A percentile compares a stretch with the other conserved stretches of the same genome.
phyloP scores from a whole-genome alignment of 2,888 invertebrate species.

The Himalopsyche japonica region DNA sequence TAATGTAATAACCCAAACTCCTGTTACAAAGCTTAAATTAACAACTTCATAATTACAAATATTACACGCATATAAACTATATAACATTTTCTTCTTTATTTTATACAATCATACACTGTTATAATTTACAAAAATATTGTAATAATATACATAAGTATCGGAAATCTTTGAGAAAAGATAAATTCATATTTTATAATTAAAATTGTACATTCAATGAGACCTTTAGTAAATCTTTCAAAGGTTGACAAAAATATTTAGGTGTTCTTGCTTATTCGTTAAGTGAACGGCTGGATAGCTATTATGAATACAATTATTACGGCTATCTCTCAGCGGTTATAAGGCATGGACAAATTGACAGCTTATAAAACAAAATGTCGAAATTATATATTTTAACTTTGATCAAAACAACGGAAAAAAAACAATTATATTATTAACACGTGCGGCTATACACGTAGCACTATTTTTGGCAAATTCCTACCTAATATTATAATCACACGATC shows the following conservation, averaged over 20 bases:
- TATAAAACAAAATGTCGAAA: too few species aligned
- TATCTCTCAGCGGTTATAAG: too few species aligned
- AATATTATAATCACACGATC: too few species aligned
- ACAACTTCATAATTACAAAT: slow-evolving; percentile 37
- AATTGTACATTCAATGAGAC: background rate
- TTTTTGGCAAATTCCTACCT: too few species aligned
- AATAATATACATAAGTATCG: slow-evolving; percentile 33
- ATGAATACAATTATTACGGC: too few species aligned
- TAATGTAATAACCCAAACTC: slow-evolving; percentile 30
- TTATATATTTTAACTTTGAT: too few species aligned
- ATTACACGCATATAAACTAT: slow-evolving; percentile 37
- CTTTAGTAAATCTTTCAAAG: background rate
- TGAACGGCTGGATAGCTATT: too few species aligned
- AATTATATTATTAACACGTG: too few species aligned
- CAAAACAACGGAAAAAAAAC: too few species aligned
- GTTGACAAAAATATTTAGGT: background rate
- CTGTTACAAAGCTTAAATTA: slow-evolving; percentile 39
- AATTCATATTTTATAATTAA: slow-evolving; percentile 5
- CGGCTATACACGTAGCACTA: too few species aligned
- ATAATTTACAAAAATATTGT: slow-evolving; percentile 34
- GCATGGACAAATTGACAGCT: too few species aligned
- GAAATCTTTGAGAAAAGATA: slow-evolving; percentile 19
- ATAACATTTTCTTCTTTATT: slow-evolving; percentile 36
- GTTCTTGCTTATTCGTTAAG: background rate
- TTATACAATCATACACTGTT: slow-evolving; percentile 33